Conservation (phyloP, 2,113 vertebrate species). For the Ophthalmolycus amberensis region DNA sequence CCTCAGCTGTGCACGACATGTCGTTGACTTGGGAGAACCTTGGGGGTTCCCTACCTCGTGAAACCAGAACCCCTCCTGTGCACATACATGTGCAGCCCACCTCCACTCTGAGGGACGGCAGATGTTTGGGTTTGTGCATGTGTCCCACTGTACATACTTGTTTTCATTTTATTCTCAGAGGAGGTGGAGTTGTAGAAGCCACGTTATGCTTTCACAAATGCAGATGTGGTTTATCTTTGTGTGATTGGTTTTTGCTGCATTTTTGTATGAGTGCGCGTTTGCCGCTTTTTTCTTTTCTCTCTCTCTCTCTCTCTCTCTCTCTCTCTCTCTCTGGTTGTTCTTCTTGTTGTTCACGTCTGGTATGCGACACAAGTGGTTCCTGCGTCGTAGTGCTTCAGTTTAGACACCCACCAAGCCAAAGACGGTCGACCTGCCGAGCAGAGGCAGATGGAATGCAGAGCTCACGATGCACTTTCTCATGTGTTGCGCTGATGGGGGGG, state of each 20-base stretch:
- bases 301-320: neutral
- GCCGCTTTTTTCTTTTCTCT: neutral
- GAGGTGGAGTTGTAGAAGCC: conserved; percentile 51
- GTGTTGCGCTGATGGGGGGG: conserved; percentile 54
- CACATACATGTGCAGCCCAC: conserved; percentile 70
- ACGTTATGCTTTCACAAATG: conserved; percentile 60
- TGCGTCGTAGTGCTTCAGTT: conserved; percentile 63
- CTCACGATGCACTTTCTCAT: conserved; percentile 62
- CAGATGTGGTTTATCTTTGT: conserved; percentile 33
- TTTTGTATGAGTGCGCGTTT: conserved; percentile 20
- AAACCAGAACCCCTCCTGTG: conserved; percentile 73
- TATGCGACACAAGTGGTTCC: conserved; percentile 69
- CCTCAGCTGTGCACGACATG: conserved; percentile 62
- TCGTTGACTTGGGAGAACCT: conserved; percentile 67
- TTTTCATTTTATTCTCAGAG: conserved; percentile 49
- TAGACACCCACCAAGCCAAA: conserved; percentile 29
- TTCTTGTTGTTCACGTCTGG: conserved; percentile 66
- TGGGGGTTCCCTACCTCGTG: conserved; percentile 78
- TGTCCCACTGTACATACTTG: conserved; percentile 61
- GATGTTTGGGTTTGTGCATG: conserved; percentile 60
- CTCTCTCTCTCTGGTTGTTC: neutral
- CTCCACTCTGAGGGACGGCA: too few relatives aligned
- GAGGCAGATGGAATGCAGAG: conserved; percentile 62
- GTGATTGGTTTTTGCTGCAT: neutral
- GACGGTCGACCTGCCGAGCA: conserved; percentile 62